A percentile compares a stretch with the other conserved stretches of the same genome.
Conservation (phyloP, 23 tunicate species). For the Aplidium turbinatum region DNA sequence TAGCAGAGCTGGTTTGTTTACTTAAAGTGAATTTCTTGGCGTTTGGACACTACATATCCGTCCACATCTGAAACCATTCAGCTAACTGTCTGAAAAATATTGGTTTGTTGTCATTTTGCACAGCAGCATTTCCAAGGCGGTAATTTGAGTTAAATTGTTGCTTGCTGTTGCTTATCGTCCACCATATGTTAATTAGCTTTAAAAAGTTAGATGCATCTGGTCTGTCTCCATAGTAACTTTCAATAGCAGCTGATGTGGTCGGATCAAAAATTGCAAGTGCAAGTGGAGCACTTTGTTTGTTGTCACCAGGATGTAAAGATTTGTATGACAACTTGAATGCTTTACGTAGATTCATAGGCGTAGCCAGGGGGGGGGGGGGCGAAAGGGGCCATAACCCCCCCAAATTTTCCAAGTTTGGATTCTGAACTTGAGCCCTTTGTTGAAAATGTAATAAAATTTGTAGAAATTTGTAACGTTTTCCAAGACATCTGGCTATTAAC, state of each 20-base stretch:
- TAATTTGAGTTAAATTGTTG: slow-evolving; percentile 18
- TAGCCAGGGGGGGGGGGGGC: too few species aligned
- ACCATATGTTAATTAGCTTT: background rate
- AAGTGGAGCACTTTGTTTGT: slow-evolving; percentile 19
- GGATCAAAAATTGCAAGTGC: background rate
- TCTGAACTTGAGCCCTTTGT: too few species aligned
- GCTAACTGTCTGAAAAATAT: background rate
- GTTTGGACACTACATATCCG: background rate
- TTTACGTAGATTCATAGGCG: too few species aligned
- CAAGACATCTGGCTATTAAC: too few species aligned
- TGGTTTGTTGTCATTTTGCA: slow-evolving; percentile 1
- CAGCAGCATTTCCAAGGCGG: slow-evolving; percentile 2
- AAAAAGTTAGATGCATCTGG: slow-evolving; percentile 4
- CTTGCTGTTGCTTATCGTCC: slow-evolving; percentile 9
- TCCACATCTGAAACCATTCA: background rate
- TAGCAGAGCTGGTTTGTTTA: slow-evolving; percentile 3
- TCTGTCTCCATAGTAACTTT: background rate
- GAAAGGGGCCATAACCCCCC: too few species aligned
- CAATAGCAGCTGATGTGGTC: slow-evolving; percentile 18
- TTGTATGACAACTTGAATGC: slow-evolving; percentile 5
- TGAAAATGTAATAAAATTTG: too few species aligned
- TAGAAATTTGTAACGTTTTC: too few species aligned
- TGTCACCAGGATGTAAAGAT: slow-evolving; percentile 7
- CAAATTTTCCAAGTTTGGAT: too few species aligned
- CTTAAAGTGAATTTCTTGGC: background rate